Evolutionary conservation across 2,888 invertebrate genomes (phyloP).

Genomic region (Artemia sp.): DNA sequence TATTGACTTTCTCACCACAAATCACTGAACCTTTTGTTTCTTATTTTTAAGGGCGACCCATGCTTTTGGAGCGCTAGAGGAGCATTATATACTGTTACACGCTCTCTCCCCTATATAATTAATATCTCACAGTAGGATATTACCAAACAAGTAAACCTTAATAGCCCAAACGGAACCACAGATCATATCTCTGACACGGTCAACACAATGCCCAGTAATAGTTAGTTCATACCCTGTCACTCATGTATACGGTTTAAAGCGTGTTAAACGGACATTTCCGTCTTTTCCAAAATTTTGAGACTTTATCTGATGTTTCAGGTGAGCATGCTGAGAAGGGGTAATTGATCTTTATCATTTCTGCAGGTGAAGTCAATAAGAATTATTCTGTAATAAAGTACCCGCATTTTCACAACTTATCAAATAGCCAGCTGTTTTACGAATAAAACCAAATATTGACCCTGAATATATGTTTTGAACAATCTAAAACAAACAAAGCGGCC

Average conservation of each 20-base stretch:
- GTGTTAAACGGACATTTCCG: constrained; percentile 13
- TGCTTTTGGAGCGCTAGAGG: too few relatives aligned
- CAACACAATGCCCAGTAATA: constrained; percentile 13
- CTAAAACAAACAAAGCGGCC: too few relatives aligned
- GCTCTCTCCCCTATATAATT: too few relatives aligned
- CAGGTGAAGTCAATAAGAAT: constrained; percentile 1
- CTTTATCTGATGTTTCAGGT: constrained; percentile 9
- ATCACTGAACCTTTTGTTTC: too few relatives aligned
- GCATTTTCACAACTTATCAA: constrained; percentile 3
- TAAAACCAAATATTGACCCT: too few relatives aligned
- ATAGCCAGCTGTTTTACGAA: neutral
- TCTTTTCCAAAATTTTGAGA: neutral
- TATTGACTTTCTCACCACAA: too few relatives aligned
- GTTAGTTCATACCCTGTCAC: constrained; percentile 15
- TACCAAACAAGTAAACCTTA: neutral
- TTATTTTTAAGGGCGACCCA: too few relatives aligned
- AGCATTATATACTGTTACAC: too few relatives aligned
- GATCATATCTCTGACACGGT: constrained; percentile 9
- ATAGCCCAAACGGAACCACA: constrained; percentile 7
- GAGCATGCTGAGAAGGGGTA: constrained; percentile 1
- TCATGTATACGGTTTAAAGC: constrained; percentile 4
- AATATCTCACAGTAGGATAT: too few relatives aligned
- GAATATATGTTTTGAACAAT: too few relatives aligned
- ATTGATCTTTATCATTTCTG: constrained; percentile 13
- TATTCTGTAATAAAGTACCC: constrained; percentile 11